Evolutionary conservation across 53 echinoderm and acorn worm genomes (phyloP).

Genomic region (Hippasteria phrygiana): DNA sequence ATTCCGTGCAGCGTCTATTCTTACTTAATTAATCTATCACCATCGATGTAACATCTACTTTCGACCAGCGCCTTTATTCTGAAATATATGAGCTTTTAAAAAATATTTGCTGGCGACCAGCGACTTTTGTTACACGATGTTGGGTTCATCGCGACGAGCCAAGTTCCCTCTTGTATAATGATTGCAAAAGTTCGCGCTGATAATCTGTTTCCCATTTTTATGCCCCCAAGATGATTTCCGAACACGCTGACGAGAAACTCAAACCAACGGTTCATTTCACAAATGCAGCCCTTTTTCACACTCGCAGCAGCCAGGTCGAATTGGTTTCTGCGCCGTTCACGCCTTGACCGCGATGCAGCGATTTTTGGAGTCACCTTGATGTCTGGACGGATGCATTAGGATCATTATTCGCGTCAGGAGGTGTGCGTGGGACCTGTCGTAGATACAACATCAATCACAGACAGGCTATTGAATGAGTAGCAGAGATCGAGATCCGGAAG

Average conservation of each 20-base stretch:
- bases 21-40: no score
- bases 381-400: no score
- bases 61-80: no score
- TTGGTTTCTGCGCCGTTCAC: background rate
- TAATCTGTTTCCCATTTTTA: background rate
- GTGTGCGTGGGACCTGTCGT: no score
- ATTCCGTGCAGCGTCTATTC: no score
- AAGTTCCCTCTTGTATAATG: background rate
- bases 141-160: background rate
- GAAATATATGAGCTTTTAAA: no score
- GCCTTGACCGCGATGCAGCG: background rate
- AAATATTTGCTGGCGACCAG: background rate
- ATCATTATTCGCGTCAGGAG: no score
- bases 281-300: slow-evolving; percentile 31
- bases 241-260: background rate
- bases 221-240: background rate
- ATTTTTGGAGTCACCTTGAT: background rate
- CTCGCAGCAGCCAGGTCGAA: background rate
- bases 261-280: slow-evolving; percentile 14
- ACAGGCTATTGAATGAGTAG: no score
- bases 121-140: background rate
- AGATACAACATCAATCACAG: no score
- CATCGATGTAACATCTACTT: no score
- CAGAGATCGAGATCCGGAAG: no score
- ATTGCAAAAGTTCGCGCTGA: background rate